phyloP scores from a whole-genome alignment of 1,140 invertebrate genomes.

The Eupeodes corollae region DNA sequence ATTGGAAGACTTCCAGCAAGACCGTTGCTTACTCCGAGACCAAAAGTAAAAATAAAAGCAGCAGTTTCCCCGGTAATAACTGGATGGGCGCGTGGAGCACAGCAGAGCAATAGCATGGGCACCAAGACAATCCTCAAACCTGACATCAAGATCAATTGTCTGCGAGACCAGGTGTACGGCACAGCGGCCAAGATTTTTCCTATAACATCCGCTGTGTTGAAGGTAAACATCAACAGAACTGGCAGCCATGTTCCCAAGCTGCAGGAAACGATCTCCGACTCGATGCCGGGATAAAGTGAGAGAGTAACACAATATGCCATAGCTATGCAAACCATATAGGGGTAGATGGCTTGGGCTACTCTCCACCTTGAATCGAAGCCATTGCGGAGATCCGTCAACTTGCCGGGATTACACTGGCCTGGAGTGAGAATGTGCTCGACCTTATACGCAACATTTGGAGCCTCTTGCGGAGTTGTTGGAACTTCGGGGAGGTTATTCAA shows the following conservation, averaged over 20 bases:
- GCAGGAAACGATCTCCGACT: slow-evolving; percentile 77
- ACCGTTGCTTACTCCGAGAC: slow-evolving; percentile 75
- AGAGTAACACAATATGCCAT: slow-evolving; percentile 79
- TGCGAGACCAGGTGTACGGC: slow-evolving; percentile 66
- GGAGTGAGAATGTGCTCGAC: slow-evolving; percentile 67
- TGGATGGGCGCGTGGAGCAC: slow-evolving; percentile 58
- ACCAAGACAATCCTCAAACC: slow-evolving; percentile 58
- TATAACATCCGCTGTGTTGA: slow-evolving; percentile 74
- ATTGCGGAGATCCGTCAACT: slow-evolving; percentile 38
- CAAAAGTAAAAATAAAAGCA: slow-evolving; percentile 52
- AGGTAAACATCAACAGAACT: slow-evolving; percentile 76
- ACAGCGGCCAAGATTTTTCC: slow-evolving; percentile 75
- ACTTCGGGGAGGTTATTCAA: slow-evolving; percentile 31
- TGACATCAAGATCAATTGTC: slow-evolving; percentile 60
- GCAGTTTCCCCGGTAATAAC: slow-evolving; percentile 55
- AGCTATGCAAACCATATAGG: slow-evolving; percentile 78
- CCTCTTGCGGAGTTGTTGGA: slow-evolving; percentile 31
- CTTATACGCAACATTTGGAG: slow-evolving; percentile 49
- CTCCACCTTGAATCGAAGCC: slow-evolving; percentile 59
- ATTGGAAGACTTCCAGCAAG: slow-evolving; percentile 81
- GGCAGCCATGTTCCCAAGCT: slow-evolving; percentile 79
- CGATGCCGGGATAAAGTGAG: slow-evolving; percentile 78
- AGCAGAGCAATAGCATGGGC: slow-evolving; percentile 68
- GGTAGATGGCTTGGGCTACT: slow-evolving; percentile 70
- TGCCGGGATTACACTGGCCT: slow-evolving; percentile 40